Evolutionary conservation across 2,888 invertebrate genomes (phyloP), one percentile per base, ranked within the genome.

Genomic region (Lasioglossum villosulum): DNA sequence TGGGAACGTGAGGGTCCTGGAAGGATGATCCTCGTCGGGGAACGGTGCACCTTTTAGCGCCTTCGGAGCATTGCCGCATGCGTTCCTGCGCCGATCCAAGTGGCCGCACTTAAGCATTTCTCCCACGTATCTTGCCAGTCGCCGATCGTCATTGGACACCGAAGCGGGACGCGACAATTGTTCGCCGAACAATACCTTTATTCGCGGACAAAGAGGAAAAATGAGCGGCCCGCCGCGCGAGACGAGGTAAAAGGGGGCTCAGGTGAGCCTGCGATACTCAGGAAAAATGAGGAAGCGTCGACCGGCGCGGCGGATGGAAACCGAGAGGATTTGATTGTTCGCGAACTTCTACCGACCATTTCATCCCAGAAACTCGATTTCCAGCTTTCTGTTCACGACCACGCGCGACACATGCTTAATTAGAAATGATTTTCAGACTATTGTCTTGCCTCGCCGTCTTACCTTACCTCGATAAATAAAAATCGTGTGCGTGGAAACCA

Each of bases 91-190:
- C n/a, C 78, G 37, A 45, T 71, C 68, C 75, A 78, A 87, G 86
- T 86, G 81, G 80, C 75, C 68, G 79, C 89, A 89, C 89, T 92
- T 88, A 82, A 88, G 89, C 82, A 89, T 86, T 88, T 88, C 90
- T 90, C 87, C 92, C 92, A 91, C 92, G 92, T 92, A 91, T 91
- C 92, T 88, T 87, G 82, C 88, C 84, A 82, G 88, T 88, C 88
- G 86, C 87, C 84, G 89, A 91, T 92, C 86, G 90, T 89, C 89
- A 89, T 85, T 79, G 90, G 90, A 91, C 91, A 92, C 88, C 85
- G 86, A 83, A 87, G 85, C 86, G 82, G 88, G 88, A 91, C 89
- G 87, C 88, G 88, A 88, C 91, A 82, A 92, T 92, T 92, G 92
- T 92, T 92, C 89, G 75, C 63, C 77, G 88, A 91, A 92, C 92